phyloP scores from a whole-genome alignment of 2,797 vertebrate genomes.

The Eupleurogrammus muticus region DNA sequence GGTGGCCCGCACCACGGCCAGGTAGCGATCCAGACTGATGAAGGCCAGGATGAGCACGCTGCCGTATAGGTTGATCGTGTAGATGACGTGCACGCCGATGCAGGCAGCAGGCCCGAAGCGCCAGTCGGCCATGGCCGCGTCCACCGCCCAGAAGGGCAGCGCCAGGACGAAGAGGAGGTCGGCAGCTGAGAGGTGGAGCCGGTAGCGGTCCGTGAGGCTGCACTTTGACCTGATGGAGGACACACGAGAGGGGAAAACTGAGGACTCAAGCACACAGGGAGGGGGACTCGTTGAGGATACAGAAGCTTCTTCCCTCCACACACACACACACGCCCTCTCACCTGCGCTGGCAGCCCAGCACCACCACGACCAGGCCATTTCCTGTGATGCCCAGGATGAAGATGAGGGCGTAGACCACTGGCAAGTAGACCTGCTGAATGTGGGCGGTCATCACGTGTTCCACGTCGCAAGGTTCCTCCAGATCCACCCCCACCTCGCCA shows the following conservation, averaged over 20 bases:
- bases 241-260: background rate
- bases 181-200: slow-evolving; percentile 94
- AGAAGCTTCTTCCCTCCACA: too few species aligned
- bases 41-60: slow-evolving; percentile 98
- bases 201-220: slow-evolving; percentile 95
- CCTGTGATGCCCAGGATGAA: slow-evolving; percentile 94
- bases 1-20: slow-evolving; percentile 96
- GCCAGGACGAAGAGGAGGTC: slow-evolving; percentile 97
- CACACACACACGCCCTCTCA: slow-evolving; percentile 53
- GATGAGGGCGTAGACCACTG: slow-evolving; percentile 93
- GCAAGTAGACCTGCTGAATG: slow-evolving; percentile 91
- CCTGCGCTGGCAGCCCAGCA: slow-evolving; percentile 96
- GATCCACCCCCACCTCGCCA: slow-evolving; percentile 83
- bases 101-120: slow-evolving; percentile 91
- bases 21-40: slow-evolving; percentile 97
- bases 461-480: slow-evolving; percentile 86
- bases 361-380: slow-evolving; percentile 95
- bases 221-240: slow-evolving; percentile 84
- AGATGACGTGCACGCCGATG: slow-evolving; percentile 93
- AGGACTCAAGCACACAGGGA: background rate
- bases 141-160: slow-evolving; percentile 97
- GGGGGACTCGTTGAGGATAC: background rate
- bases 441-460: slow-evolving; percentile 84
- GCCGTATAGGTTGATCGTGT: slow-evolving; percentile 97
- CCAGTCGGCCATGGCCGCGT: slow-evolving; percentile 90